Evolutionary conservation across 92 coral and sea anemone species (phyloP), one percentile per base, ranked within the genome.

Genomic region (Pocillopora grandis): DNA sequence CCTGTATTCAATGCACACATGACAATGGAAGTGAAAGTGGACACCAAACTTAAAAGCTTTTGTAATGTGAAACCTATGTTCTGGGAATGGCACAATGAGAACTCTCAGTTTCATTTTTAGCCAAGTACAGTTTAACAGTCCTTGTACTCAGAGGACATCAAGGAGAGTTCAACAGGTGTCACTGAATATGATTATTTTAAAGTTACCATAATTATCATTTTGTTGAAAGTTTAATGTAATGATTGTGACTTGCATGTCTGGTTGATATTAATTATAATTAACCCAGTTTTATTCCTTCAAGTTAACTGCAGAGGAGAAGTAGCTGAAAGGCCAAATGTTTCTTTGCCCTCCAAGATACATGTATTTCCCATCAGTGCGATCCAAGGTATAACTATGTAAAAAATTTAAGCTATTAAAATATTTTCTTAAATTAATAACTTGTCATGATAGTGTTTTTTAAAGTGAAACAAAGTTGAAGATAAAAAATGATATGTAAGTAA

Each of bases 291-390:
- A 63, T 83, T 63, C 68, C 86, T 83, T 75, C 73, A 83, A 83
- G 80, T 73, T 73, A 52, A 73, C 71, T 36, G 60, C 55, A 42
- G 65, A 63, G 66, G 23, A 83, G 80, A 75, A 21, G 21, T 52
- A 83, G 59, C 64, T 73, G 17, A 79, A 66, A 68, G 72, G 49
- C 64, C 86, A 83, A 82, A 83, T 83, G 86, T 83, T 83, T 83
- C 80, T 83, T 73, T 83, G 86, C 36, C 64, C 80, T 19, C 75
- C 80, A 42, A 73, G 86, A 75, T 72, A 42, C 52, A 42, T 42
- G 52, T 42, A 37, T 83, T 73, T 58, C 71, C 80, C 86, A 63
- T 52, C 80, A n/a, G 64, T 83, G 79, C 71, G 71, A 61, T 57
- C 62, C 80, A 83, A 83, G 86, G 86, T 83, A 83, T 82, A 60